phyloP scores from a whole-genome alignment of 2,113 vertebrate species.

The Grus americana region DNA sequence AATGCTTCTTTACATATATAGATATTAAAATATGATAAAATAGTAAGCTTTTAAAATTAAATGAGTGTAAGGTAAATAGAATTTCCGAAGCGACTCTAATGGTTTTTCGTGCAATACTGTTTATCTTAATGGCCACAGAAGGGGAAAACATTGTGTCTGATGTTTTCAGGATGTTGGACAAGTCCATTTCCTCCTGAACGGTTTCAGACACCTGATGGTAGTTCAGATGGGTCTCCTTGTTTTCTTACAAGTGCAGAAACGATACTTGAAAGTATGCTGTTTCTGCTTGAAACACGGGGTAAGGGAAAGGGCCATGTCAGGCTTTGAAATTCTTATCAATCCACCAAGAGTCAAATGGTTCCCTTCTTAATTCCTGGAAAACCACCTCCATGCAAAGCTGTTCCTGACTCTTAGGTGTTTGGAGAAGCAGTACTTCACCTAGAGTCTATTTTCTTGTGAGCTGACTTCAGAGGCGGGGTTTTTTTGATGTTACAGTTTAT shows the following conservation, averaged over 20 bases:
- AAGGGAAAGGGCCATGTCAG: not conserved
- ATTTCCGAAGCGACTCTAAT: not conserved
- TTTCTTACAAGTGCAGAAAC: conserved; percentile 33
- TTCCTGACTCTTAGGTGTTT: not conserved
- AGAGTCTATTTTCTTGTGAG: not conserved
- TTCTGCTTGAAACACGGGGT: not conserved
- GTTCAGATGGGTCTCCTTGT: conserved; percentile 29
- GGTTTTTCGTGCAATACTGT: not conserved
- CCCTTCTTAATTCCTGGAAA: not conserved
- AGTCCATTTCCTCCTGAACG: conserved; percentile 8
- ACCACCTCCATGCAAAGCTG: not conserved
- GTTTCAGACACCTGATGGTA: conserved; percentile 11
- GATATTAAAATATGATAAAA: conserved; percentile 53
- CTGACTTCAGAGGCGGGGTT: not conserved
- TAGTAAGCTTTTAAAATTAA: conserved; percentile 57
- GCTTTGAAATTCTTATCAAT: not conserved
- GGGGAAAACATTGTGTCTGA: not conserved
- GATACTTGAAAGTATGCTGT: not conserved
- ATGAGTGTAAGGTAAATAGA: conserved; percentile 34
- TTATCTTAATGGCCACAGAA: not conserved
- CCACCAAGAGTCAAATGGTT: not conserved
- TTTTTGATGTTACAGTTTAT: not conserved
- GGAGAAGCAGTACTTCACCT: not conserved
- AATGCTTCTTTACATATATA: conserved; percentile 36
- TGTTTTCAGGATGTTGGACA: not conserved